Conservation (phyloP, 2,797 vertebrate genomes). For the Lutjanus campechanus region DNA sequence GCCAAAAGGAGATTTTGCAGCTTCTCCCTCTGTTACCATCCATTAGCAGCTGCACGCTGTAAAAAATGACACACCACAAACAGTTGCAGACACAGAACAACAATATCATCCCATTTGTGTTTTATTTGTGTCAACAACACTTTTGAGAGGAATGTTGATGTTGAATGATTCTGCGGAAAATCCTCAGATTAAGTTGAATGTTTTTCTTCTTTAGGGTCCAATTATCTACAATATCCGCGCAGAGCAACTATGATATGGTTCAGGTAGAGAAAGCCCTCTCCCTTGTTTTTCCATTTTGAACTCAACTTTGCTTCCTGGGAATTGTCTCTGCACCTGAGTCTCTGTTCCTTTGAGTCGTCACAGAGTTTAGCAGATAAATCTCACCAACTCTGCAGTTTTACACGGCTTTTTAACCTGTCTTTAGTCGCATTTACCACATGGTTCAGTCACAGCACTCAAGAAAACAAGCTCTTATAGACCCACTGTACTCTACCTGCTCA, state of each 20-base stretch:
- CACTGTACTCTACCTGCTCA: neutral
- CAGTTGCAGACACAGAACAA: constrained; percentile 16
- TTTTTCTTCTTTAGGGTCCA: neutral
- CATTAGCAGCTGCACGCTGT: constrained; percentile 22
- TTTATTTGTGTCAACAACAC: neutral
- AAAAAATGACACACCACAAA: neutral
- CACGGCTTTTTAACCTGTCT: neutral
- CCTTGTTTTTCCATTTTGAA: too few species aligned
- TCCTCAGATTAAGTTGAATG: neutral
- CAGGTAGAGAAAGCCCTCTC: neutral
- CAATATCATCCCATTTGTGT: neutral
- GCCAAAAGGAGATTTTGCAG: constrained; percentile 65
- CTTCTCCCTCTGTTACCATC: constrained; percentile 35
- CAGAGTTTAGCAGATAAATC: too few species aligned
- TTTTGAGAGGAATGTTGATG: too few species aligned
- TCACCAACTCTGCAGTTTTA: too few species aligned
- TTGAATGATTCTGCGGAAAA: neutral
- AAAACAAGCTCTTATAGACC: neutral
- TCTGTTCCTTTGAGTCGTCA: too few species aligned
- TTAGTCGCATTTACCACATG: neutral
- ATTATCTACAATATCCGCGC: neutral
- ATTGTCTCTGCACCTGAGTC: too few species aligned
- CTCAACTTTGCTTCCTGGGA: too few species aligned
- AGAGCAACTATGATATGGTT: neutral
- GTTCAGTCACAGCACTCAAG: neutral